These are phyloP conservation scores for Trachelus iudaicus DNA, from an alignment of 2,888 invertebrate genomes.

Conservation along the genomic window DNA sequence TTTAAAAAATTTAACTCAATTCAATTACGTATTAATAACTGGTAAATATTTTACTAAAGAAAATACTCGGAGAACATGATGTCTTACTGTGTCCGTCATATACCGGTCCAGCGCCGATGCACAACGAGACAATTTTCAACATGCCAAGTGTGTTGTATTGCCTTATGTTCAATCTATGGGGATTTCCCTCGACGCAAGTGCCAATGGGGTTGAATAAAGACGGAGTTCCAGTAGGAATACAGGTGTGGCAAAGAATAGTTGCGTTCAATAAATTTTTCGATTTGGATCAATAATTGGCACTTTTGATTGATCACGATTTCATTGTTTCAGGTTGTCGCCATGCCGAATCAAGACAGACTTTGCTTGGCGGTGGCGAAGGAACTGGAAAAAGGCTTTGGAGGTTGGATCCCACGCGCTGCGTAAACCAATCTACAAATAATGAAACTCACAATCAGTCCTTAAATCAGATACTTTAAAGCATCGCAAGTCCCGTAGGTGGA, in stretches of 20 bases:
- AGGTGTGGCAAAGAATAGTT: constrained; percentile 66
- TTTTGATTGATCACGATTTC: constrained; percentile 1
- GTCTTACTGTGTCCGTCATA: constrained; percentile 69
- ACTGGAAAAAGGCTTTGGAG: constrained; percentile 83
- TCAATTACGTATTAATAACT: background rate
- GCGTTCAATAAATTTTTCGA: background rate
- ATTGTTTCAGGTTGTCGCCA: constrained; percentile 74
- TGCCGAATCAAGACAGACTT: constrained; percentile 80
- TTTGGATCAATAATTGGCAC: background rate
- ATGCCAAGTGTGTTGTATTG: constrained; percentile 73
- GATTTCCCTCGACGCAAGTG: constrained; percentile 80
- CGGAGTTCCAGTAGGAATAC: constrained; percentile 82
- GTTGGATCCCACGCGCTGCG: constrained; percentile 76
- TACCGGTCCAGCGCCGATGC: constrained; percentile 65
- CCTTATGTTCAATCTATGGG: constrained; percentile 77
- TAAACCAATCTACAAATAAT: background rate
- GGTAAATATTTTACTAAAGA: constrained; percentile 54
- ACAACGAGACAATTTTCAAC: constrained; percentile 70
- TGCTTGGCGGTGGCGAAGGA: constrained; percentile 84
- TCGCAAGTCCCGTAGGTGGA: no score
- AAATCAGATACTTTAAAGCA: background rate
- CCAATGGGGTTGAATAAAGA: constrained; percentile 74
- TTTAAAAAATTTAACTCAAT: background rate
- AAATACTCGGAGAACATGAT: constrained; percentile 72
- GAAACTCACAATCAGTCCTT: background rate